Base-by-base conservation (phyloP, 2,113 vertebrate species). In the Silurus meridionalis region DNA sequence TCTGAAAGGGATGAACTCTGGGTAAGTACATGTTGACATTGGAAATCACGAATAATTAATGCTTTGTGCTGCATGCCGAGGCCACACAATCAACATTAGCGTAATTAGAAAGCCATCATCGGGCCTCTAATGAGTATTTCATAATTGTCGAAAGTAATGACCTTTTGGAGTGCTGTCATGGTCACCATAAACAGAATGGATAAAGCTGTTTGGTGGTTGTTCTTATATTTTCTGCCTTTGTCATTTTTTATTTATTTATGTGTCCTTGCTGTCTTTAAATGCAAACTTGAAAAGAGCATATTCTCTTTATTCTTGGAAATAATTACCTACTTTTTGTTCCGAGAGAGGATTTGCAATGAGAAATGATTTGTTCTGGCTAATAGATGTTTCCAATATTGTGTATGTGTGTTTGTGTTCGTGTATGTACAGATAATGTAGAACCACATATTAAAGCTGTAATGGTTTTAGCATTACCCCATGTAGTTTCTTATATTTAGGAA, bases 181-280 rank as follows among this genome's bases (percentile, higher is more conserved):
- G 85, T 83, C 80, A 85, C 74, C 23, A 55, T 25, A 74, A 67
- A 61, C 75, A 10, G 21, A 86, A 83, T 80, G 75, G 89, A 86
- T 88, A 58, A 58, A 87, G 88, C 90, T 86, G 87, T 89, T 91
- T 89, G 84, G 84, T 80, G 84, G 84, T 88, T 61, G 60, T 83
- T 89, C 83, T 89, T 92, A 87, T 77, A 14, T 88, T 87, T 85
- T 88, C 19, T 60, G 61, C 69, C 50, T 87, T 84, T 61, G 28
- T 85, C 85, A 89, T 90, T 90, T 64, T 23, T 81, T 83, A 79
- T 90, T 87, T 86, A 90, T 92, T 89, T 90, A 77, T 77, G 67
- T 57, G 88, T 90, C 74, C 89, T 87, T 19, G 86, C 7, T 85
- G 72, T 88, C 80, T 64, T 67, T 63, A 25, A 57, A n/a, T 52